Conservation (phyloP, 1,140 invertebrate species). For the Mizuhopecten yessoensis region DNA sequence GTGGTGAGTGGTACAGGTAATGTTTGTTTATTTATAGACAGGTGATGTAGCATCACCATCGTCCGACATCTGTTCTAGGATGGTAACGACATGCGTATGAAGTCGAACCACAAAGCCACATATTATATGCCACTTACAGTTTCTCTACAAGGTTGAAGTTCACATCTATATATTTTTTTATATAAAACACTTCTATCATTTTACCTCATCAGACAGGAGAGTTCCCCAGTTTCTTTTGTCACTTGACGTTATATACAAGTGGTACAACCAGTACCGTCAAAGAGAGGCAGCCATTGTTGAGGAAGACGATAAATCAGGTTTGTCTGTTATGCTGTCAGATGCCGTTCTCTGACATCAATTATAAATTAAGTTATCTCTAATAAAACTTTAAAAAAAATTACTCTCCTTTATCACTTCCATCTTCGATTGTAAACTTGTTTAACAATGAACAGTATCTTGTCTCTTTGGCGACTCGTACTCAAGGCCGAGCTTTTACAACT, state of each 20-base stretch:
- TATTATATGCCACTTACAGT: neutral
- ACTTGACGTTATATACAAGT: neutral
- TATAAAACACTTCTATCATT: neutral
- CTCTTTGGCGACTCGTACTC: neutral
- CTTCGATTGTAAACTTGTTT: neutral
- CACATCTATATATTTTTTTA: neutral
- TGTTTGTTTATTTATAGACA: neutral
- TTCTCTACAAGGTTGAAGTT: neutral
- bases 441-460: slow-evolving; percentile 1
- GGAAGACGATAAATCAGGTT: neutral
- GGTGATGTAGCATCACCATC: neutral
- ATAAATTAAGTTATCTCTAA: slow-evolving; percentile 29
- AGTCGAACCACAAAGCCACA: neutral
- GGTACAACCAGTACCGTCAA: neutral
- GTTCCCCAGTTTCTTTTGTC: neutral
- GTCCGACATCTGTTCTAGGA: neutral
- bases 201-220: neutral
- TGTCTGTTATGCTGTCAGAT: neutral
- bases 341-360: slow-evolving; percentile 21
- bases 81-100: neutral
- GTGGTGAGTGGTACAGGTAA: neutral
- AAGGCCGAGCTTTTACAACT: slow-evolving; percentile 12
- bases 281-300: neutral
- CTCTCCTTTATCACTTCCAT: slow-evolving; percentile 23
- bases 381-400: neutral